Conservation (phyloP, 23 tunicate species). For the Aplidium turbinatum region DNA sequence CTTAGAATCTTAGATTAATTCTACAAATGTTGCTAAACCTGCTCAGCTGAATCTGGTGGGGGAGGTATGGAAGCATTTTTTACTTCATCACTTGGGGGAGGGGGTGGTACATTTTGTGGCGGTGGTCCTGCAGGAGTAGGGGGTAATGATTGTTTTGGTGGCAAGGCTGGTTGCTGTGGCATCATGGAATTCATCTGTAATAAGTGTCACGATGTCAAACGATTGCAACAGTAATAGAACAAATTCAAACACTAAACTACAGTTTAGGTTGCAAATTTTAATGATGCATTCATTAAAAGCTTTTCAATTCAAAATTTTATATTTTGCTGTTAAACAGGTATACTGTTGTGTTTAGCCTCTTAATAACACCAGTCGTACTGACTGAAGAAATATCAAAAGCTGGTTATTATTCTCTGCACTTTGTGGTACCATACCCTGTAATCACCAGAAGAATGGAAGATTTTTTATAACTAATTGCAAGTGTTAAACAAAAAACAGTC, state of each 20-base stretch:
- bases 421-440: too few species aligned
- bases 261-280: background rate
- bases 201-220: background rate
- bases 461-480: too few species aligned
- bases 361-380: too few species aligned
- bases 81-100: constrained; percentile 62
- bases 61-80: constrained; percentile 44
- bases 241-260: background rate
- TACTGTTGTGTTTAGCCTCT: too few species aligned
- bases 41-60: constrained; percentile 50
- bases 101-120: constrained; percentile 57
- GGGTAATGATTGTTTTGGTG: constrained; percentile 26
- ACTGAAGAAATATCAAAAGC: too few species aligned
- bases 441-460: too few species aligned
- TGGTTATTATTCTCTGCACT: too few species aligned
- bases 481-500: too few species aligned
- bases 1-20: background rate
- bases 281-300: too few species aligned
- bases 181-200: constrained; percentile 5
- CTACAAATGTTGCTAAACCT: constrained; percentile 19
- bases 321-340: too few species aligned
- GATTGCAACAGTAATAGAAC: background rate
- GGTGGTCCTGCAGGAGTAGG: constrained; percentile 24
- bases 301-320: too few species aligned
- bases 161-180: constrained; percentile 9